phyloP scores from a whole-genome alignment of 2,113 vertebrate genomes.

The Dicrurus megarhynchus region DNA sequence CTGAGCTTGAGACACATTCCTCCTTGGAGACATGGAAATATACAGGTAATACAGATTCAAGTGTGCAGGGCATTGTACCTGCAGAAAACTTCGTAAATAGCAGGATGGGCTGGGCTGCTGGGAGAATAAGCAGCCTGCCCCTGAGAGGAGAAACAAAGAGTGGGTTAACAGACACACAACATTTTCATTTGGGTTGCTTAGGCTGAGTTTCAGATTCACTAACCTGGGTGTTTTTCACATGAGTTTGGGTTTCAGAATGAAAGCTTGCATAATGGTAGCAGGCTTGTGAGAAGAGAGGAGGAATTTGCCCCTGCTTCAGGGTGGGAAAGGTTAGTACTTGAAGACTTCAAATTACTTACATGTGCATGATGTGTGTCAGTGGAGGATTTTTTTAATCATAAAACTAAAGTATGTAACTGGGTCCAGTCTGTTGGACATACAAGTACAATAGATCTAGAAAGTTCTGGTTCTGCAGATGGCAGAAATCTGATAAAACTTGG shows the following conservation, averaged over 20 bases:
- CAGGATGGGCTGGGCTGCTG: not conserved
- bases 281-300: not conserved
- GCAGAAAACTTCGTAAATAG: not conserved
- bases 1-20: not conserved
- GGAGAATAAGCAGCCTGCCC: not conserved
- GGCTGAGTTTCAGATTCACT: constrained; percentile 7
- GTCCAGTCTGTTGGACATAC: not conserved
- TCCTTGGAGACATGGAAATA: not conserved
- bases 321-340: not conserved
- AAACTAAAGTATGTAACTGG: not conserved
- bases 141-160: not conserved
- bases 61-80: too few species aligned
- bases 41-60: not conserved
- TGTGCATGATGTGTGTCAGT: not conserved
- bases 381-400: not conserved
- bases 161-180: not conserved
- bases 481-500: constrained; percentile 19
- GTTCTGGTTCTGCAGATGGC: not conserved
- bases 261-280: not conserved
- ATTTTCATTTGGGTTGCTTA: not conserved
- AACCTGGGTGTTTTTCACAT: not conserved
- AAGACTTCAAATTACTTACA: not conserved
- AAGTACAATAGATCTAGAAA: not conserved
- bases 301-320: not conserved
- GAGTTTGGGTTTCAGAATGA: constrained; percentile 21